Percentiles rank a stretch among this genome's conserved stretches.
phyloP scores from a whole-genome alignment of 2,888 invertebrate genomes.

The Micoletzkya japonica region DNA sequence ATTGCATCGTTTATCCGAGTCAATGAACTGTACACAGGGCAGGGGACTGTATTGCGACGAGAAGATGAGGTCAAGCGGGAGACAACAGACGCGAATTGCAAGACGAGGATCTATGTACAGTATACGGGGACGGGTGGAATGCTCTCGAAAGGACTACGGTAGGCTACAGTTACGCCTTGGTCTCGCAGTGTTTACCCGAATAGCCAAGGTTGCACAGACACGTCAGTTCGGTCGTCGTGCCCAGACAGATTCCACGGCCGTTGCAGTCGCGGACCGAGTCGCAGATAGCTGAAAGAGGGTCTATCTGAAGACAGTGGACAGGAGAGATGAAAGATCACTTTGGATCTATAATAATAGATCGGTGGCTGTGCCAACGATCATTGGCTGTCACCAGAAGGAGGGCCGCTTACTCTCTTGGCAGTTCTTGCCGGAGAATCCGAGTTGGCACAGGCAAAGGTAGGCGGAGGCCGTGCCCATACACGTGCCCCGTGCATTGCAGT shows the following conservation, averaged over 20 bases:
- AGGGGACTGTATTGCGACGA: too few species aligned
- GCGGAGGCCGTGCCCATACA: slow-evolving; percentile 52
- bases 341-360: neutral
- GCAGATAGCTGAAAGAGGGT: slow-evolving; percentile 48
- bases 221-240: slow-evolving; percentile 46
- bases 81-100: too few species aligned
- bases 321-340: neutral
- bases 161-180: slow-evolving; percentile 38
- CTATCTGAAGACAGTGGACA: too few species aligned
- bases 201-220: slow-evolving; percentile 54
- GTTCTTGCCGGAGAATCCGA: slow-evolving; percentile 51
- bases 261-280: slow-evolving; percentile 58
- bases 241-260: slow-evolving; percentile 56
- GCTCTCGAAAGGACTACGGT: slow-evolving; percentile 27
- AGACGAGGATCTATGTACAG: too few species aligned
- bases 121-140: slow-evolving; percentile 27
- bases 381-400: neutral
- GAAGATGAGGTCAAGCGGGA: too few species aligned
- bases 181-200: slow-evolving; percentile 51
- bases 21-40: too few species aligned
- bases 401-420: slow-evolving; percentile 55
- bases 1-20: too few species aligned
- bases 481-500: slow-evolving; percentile 52
- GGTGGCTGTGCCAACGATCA: neutral
- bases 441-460: slow-evolving; percentile 53